Base-by-base conservation (phyloP, 2,888 invertebrate genomes). In the Plebejus argus region DNA sequence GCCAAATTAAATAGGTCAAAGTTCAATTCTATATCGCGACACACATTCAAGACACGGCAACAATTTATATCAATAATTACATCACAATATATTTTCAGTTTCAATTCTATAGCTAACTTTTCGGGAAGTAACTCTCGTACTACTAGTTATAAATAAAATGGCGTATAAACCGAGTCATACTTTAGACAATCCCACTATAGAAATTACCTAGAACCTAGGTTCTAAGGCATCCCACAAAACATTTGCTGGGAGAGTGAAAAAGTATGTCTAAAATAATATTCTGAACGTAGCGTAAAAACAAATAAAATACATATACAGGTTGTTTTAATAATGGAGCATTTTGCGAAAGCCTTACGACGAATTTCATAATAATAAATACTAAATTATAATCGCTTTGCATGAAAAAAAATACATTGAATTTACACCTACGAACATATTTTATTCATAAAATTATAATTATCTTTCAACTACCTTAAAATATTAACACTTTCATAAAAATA, bases 81-180 rank as follows among this genome's bases (percentile, higher is more conserved):
- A 74, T 74, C 74, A 74, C 74, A 74, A 74, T 74, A 74, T 74
- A 74, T 74, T 53, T 74, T 74, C 53, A 74, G 74, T 74, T 74
- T 74, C 74, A 74, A 74, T 74, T 74, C 74, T 74, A 74, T 72
- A 72, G 39, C 15, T 45, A 72, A 23, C 3, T 49, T 53, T 28
- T 74, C 15, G 20, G 28, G 74, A 49, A 28, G 33, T 20, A 49
- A 66, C 33, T 15, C 28, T 66, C 66, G 28, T 61, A 66, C 23
- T 28, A 61, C 15, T 66, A 66, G 6, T 66, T 66, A 66, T 23
- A 66, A 66, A 61, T 61, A 23, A 66, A 66, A 66, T 66, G 28
- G 28, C 33, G 28, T 66, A 66, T 23, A 23, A 23, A 28, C 28
- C 12, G 66, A 66, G 12, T 18, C 28, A 18, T 66, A 66, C 28